Percentiles rank a stretch among this genome's conserved stretches.
These are phyloP conservation scores for Pararge aegeria DNA, from an alignment of 1,140 invertebrate genomes.

Conservation along the genomic window DNA sequence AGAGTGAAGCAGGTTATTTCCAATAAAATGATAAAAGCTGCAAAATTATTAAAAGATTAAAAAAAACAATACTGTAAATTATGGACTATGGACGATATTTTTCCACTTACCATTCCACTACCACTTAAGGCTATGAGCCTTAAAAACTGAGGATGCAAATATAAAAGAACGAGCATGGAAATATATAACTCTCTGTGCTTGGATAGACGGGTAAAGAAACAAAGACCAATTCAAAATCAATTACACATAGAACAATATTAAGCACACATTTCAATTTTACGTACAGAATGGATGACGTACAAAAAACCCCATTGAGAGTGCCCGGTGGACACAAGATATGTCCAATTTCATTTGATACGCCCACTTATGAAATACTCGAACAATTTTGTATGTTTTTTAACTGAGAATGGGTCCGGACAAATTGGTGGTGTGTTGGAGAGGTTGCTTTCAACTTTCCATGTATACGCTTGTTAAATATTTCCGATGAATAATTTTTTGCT, in stretches of 20 bases:
- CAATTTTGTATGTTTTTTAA: constrained; percentile 10
- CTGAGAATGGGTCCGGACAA: neutral
- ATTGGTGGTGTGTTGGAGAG: neutral
- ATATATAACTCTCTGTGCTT: no score
- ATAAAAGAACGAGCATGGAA: no score
- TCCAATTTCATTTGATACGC: constrained; percentile 6
- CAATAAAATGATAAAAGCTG: no score
- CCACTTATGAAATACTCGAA: neutral
- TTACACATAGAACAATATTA: constrained; percentile 2
- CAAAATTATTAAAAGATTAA: no score
- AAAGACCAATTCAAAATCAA: neutral
- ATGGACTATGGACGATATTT: no score
- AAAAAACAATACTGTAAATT: no score
- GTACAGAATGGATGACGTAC: neutral
- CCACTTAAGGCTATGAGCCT: no score
- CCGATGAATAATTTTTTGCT: neutral
- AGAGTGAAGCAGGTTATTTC: no score
- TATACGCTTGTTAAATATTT: constrained; percentile 1
- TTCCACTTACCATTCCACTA: no score
- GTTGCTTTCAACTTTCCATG: neutral
- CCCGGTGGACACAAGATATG: constrained; percentile 12
- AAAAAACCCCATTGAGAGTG: neutral
- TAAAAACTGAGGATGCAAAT: no score
- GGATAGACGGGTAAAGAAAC: no score
- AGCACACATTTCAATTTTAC: constrained; percentile 1